Evolutionary conservation across 2,888 invertebrate species (phyloP), one percentile per base, ranked within the genome.

Genomic region (Orthosia gracilis): DNA sequence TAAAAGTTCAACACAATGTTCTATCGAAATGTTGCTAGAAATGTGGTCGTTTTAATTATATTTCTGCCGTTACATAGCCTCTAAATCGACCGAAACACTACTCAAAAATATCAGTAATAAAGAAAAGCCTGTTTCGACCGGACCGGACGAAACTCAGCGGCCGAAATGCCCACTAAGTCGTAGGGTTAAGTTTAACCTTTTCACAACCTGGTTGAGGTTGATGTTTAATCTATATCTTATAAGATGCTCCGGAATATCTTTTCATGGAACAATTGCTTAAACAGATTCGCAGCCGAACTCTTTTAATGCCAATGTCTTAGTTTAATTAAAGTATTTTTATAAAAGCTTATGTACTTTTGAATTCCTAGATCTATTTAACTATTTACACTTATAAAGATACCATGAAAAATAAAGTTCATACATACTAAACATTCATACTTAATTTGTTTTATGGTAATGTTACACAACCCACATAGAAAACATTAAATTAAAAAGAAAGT

Each of bases 141-240:
- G n/a, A n/a, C n/a, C n/a, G n/a, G n/a, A n/a, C n/a, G n/a, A n/a
- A n/a, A n/a, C n/a, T n/a, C n/a, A n/a, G n/a, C n/a, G n/a, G n/a
- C n/a, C n/a, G n/a, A n/a, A n/a, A n/a, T n/a, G n/a, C n/a, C n/a
- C n/a, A n/a, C n/a, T n/a, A n/a, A n/a, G n/a, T n/a, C 49, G 17
- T 31, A 59, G 67, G n/a, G 31, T 52, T 58, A 45, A 45, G 5
- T 18, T 12, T 21, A 45, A 65, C 15, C 26, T 52, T 74, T 66
- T 47, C 17, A 9, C 31, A 26, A 59, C n/a, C 23, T n/a, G 18
- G 15, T 49, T 61, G 47, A 49, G 68, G 9, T 50, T 26, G 17
- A 49, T 62, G 50, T 76, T 69, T 13, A 45, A 69, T 69, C 4
- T 49, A 4, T 75, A 76, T 40, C 9, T 40, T 40, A 61, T 69